phyloP scores from a whole-genome alignment of 2,113 vertebrate genomes.

The Gambusia affinis region DNA sequence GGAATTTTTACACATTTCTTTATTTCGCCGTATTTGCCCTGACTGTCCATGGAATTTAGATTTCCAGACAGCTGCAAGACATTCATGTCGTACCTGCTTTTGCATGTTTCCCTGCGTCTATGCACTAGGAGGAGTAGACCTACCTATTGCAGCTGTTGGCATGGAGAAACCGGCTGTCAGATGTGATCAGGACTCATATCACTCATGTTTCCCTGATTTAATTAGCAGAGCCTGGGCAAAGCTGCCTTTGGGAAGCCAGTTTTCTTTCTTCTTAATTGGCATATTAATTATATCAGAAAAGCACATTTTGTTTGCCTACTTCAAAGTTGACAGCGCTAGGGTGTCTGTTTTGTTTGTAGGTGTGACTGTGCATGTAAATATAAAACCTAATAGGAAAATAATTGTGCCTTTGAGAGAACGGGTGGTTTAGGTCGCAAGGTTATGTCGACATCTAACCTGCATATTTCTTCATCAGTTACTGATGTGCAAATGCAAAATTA shows the following conservation, averaged over 20 bases:
- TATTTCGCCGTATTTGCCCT: not conserved
- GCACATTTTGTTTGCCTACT: constrained; percentile 72
- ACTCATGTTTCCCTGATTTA: constrained; percentile 85
- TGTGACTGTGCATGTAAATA: constrained; percentile 36
- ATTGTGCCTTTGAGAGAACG: constrained; percentile 24
- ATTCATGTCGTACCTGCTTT: not conserved
- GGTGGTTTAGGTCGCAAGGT: constrained; percentile 9
- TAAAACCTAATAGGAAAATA: constrained; percentile 38
- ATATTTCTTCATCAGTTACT: constrained; percentile 27
- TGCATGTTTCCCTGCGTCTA: constrained; percentile 5
- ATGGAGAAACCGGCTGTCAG: constrained; percentile 65
- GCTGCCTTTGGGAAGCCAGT: constrained; percentile 87
- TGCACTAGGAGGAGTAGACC: not conserved
- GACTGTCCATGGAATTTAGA: not conserved
- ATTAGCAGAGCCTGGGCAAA: constrained; percentile 88
- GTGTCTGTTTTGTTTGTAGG: constrained; percentile 31
- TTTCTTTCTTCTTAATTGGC: constrained; percentile 94
- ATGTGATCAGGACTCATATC: constrained; percentile 75
- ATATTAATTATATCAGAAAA: constrained; percentile 91
- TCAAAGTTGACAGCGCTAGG: constrained; percentile 55
- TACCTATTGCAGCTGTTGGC: constrained; percentile 49
- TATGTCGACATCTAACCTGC: constrained; percentile 25
- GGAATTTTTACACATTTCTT: not conserved
- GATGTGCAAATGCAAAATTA: constrained; percentile 10
- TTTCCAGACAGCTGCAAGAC: not conserved